Conservation (phyloP, 2,113 vertebrate genomes). For the Carollia perspicillata region DNA sequence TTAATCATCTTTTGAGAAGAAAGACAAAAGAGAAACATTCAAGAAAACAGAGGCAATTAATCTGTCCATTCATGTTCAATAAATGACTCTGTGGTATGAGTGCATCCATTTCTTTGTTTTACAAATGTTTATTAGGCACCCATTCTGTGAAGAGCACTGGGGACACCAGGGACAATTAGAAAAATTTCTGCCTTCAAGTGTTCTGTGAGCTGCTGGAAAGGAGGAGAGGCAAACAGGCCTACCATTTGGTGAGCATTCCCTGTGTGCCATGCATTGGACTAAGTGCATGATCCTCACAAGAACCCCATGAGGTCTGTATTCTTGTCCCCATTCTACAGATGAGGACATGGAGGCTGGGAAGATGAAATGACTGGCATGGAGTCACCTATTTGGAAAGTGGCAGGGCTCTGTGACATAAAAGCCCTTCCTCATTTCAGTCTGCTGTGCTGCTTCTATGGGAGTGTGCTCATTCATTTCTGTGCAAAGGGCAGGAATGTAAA, state of each 20-base stretch:
- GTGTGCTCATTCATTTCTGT: neutral
- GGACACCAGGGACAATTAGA: neutral
- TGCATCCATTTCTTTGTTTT: neutral
- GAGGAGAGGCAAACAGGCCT: neutral
- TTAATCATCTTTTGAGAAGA: constrained; percentile 66
- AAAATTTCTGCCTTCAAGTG: neutral
- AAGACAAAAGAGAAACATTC: constrained; percentile 63
- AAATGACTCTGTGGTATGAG: constrained; percentile 15
- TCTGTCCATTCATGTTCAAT: constrained; percentile 51
- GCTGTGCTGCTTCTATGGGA: neutral
- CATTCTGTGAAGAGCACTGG: neutral
- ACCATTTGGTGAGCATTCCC: neutral
- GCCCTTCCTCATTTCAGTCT: neutral
- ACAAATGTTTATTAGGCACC: neutral
- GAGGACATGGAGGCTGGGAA: neutral
- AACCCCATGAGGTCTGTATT: neutral
- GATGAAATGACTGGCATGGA: neutral
- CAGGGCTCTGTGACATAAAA: neutral
- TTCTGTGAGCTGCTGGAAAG: neutral
- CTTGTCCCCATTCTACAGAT: neutral
- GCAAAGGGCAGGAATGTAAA: too few relatives aligned
- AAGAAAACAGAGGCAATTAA: constrained; percentile 58
- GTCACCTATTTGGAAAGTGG: neutral
- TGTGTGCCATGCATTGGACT: neutral
- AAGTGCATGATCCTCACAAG: neutral